phyloP scores from a whole-genome alignment of 1,140 invertebrate species.

The Gryon sp. region DNA sequence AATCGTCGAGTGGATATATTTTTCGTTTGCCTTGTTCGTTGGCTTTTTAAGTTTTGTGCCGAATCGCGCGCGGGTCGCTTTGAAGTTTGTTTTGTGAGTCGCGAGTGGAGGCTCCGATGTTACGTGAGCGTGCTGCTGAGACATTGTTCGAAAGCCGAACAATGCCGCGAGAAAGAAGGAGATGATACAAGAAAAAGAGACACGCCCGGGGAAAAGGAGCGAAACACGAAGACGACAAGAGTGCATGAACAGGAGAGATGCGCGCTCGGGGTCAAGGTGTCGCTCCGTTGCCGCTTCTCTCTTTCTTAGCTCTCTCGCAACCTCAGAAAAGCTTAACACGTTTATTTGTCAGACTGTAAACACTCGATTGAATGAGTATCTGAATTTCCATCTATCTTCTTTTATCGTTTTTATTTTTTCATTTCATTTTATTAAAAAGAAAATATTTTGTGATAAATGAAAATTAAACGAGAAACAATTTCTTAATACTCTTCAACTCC shows the following conservation, averaged over 20 bases:
- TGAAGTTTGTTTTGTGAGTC: slow-evolving; percentile 11
- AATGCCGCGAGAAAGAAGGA: slow-evolving; percentile 6
- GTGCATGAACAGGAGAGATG: slow-evolving; percentile 12
- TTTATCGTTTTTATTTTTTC: no score
- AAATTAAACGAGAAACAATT: no score
- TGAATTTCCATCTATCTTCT: no score
- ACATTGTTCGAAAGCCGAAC: slow-evolving; percentile 35
- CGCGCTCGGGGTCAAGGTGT: slow-evolving; percentile 67
- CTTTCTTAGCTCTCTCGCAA: slow-evolving; percentile 60
- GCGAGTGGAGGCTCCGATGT: no score
- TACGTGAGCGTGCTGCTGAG: slow-evolving; percentile 20
- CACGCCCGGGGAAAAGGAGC: background rate
- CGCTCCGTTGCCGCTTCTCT: slow-evolving; percentile 63
- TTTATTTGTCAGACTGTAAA: slow-evolving; percentile 47
- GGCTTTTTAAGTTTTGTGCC: no score
- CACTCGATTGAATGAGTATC: slow-evolving; percentile 28
- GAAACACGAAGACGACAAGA: slow-evolving; percentile 28
- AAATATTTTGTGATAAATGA: no score
- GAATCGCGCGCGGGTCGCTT: no score
- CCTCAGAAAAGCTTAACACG: slow-evolving; percentile 42
- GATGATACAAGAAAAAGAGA: no score
- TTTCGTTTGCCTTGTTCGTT: no score
- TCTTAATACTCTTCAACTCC: no score
- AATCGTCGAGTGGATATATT: no score
- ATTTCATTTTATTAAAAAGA: no score